phyloP scores from a whole-genome alignment of 2,797 vertebrate species.

The Salarias fasciatus region DNA sequence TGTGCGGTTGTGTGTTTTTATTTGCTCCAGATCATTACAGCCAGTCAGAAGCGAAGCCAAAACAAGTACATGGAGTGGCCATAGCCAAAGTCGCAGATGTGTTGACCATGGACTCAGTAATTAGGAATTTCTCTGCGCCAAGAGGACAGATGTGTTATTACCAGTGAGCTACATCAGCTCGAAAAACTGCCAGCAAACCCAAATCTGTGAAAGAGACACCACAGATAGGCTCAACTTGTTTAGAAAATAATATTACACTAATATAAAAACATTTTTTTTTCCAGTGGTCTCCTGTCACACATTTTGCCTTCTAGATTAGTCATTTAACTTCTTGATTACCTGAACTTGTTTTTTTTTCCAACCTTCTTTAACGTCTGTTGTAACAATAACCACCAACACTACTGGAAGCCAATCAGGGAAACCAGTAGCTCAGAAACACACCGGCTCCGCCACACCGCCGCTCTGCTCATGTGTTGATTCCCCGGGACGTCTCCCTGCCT shows the following conservation, averaged over 20 bases:
- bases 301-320: too few species aligned
- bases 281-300: neutral
- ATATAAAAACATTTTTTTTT: neutral
- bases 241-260: slow-evolving; percentile 6
- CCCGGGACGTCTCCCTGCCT: too few species aligned
- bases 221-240: slow-evolving; percentile 9
- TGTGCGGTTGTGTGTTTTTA: slow-evolving; percentile 25
- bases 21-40: slow-evolving; percentile 46
- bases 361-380: too few species aligned
- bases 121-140: slow-evolving; percentile 42
- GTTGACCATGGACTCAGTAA: slow-evolving; percentile 41
- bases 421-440: too few species aligned
- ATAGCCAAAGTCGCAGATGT: slow-evolving; percentile 52
- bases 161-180: slow-evolving; percentile 16
- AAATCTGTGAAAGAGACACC: slow-evolving; percentile 18
- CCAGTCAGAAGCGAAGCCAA: slow-evolving; percentile 45
- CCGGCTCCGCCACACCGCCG: too few species aligned
- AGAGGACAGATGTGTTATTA: slow-evolving; percentile 53
- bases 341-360: too few species aligned
- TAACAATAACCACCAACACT: too few species aligned
- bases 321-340: too few species aligned
- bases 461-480: too few species aligned
- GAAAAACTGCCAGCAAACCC: slow-evolving; percentile 20
- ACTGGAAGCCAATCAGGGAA: too few species aligned
- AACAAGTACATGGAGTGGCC: slow-evolving; percentile 28